Base-by-base conservation (phyloP, 2,888 invertebrate species). In the Periphyllus acericola region DNA sequence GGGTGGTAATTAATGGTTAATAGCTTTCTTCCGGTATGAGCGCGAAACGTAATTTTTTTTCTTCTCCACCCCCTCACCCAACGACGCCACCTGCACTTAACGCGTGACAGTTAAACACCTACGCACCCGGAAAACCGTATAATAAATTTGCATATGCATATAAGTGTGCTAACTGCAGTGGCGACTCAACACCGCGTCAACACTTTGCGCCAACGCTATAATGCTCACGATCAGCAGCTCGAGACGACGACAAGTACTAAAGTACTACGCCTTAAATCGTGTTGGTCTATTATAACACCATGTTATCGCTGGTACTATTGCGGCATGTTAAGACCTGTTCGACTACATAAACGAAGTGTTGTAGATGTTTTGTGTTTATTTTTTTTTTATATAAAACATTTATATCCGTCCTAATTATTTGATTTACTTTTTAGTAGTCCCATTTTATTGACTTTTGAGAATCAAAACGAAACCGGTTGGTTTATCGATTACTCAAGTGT, bases 1-100 rank as follows among this genome's bases (percentile, higher is more conserved):
- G 21, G 29, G 60, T 2, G 76, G n/a, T 78, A 78, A 78, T 78
- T 78, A 78, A 78, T 78, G 76, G 76, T 52, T 46, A 78, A 78
- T 78, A 78, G 76, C 52, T 78, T 78, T 78, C 21, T n/a, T 14
- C 76, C 52, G 32, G 76, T 11, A 9, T n/a, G 17, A 60, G 60
- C 60, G 11, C 25, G 25, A 68, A 68, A 29, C 11, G n/a, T 17
- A 68, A n/a, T 17, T 68, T 9, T 68, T 68, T 29, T 68, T 68
- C n/a, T 5, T 25, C 68, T 17, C 6, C 68, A 6, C 29, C 6
- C 9, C 29, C 68, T 60, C 60, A 2, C 68, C 68, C 1, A n/a
- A n/a, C n/a, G n/a, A 25, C 3, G n/a, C 29, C 9, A 29, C 68
- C 68, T 68, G n/a, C 68, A 29, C 25, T 60, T 60, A 25, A 60